Percentiles rank a stretch among this genome's conserved stretches.
Evolutionary conservation across 2,113 vertebrate species (phyloP).

Genomic region (Neomonachus schauinslandi): DNA sequence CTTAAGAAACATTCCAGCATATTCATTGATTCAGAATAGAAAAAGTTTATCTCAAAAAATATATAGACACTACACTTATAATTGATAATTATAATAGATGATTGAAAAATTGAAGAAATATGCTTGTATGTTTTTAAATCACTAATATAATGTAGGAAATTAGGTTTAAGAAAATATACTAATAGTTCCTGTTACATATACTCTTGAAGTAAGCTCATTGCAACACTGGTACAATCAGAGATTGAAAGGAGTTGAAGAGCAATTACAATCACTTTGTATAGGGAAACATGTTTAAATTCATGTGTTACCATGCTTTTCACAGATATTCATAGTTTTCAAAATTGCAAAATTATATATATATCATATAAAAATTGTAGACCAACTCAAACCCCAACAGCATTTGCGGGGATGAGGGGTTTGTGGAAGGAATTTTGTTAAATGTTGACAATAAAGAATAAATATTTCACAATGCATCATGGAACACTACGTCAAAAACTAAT

Average conservation of each 20-base stretch:
- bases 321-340: background rate
- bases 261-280: conserved; percentile 16
- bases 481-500: too few species aligned
- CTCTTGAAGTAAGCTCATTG: background rate
- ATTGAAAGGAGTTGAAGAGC: background rate
- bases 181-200: background rate
- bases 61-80: background rate
- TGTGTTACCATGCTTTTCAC: background rate
- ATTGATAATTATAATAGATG: background rate
- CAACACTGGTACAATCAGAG: background rate
- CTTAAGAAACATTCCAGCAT: background rate
- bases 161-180: background rate
- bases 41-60: background rate
- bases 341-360: background rate
- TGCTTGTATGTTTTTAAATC: background rate
- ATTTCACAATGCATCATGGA: background rate
- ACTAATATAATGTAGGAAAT: background rate
- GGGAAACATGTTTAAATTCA: background rate
- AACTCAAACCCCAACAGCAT: background rate
- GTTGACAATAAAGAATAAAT: background rate
- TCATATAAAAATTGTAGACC: background rate
- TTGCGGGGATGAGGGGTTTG: accelerated
- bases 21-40: background rate
- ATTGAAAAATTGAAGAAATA: background rate
- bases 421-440: background rate